These are phyloP conservation scores for Diachasmimorpha longicaudata DNA, from an alignment of 1,140 invertebrate genomes.

Conservation along the genomic window DNA sequence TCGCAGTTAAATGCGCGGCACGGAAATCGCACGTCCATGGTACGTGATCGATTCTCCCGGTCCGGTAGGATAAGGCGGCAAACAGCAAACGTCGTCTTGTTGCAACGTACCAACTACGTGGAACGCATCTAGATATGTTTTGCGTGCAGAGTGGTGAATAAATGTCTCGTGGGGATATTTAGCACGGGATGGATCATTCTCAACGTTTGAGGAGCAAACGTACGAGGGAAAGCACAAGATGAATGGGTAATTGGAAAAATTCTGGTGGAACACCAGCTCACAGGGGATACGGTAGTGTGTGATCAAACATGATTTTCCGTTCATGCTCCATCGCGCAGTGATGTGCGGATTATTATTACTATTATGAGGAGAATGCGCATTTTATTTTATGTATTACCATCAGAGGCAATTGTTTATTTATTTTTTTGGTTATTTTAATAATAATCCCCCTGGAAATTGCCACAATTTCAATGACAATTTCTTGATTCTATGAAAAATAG, in stretches of 20 bases:
- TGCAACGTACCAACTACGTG: background rate
- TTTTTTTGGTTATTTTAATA: no score
- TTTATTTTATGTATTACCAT: no score
- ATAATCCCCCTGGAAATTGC: no score
- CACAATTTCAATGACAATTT: no score
- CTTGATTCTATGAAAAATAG: no score
- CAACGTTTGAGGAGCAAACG: background rate
- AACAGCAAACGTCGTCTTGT: constrained; percentile 2
- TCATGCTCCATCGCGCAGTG: background rate
- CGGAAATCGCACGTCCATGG: constrained; percentile 21
- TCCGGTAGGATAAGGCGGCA: constrained; percentile 14
- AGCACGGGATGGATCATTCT: background rate
- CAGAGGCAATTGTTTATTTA: no score
- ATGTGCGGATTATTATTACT: no score
- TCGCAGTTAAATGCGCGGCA: constrained; percentile 15
- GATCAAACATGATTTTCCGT: background rate
- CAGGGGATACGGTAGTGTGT: background rate
- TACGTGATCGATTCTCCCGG: constrained; percentile 22
- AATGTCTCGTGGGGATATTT: background rate
- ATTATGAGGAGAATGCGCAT: no score
- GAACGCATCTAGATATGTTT: constrained; percentile 12
- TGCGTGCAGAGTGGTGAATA: background rate
- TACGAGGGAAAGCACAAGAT: background rate
- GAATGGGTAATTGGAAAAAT: background rate
- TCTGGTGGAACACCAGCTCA: background rate